Base-by-base conservation (phyloP, 2,888 invertebrate genomes). In the Microctonus hyperodae region DNA sequence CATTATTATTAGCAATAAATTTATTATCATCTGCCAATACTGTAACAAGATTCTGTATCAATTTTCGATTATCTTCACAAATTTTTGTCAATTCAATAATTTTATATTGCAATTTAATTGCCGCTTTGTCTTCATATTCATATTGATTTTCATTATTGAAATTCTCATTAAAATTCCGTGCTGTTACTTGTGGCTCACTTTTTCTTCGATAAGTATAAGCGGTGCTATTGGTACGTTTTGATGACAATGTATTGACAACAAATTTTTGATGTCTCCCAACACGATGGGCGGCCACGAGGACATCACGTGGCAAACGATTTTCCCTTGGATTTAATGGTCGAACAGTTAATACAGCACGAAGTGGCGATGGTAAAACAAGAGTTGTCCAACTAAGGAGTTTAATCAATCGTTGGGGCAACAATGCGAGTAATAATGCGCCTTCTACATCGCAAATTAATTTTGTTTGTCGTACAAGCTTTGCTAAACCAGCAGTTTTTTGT, bases 391-490 rank as follows among this genome's bases (percentile, higher is more conserved):
- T 91, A 10, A 94, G 81, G 50, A 93, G 85, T 84, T 91, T 92
- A 67, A 91, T 84, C 11, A 94, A 78, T 83, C 91, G 91, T 76
- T 90, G 89, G 0, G 94, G 94, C 55, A 93, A 81, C 80, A 92
- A 91, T 0, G 92, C 92, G 76, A 93, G 91, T 72, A 94, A 93
- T 37, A 94, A 81, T 0, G 94, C 93, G 35, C 92, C 85, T 78
- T 94, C 94, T 85, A 94, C 92, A 78, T 94, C 94, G 1, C 92
- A 92, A 70, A 94, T 94, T n/a, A 94, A 83, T 84, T 94, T 93
- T 0, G 94, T 94, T 83, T 94, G 94, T 13, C 94, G 87, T 10
- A 94, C 94, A 7, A 94, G 85, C 78, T 94, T 94, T 0, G 93
- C 93, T 0, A 94, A 85, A 0, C 93, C 94, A 0, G 94, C 94